phyloP scores from a whole-genome alignment of 2,888 invertebrate genomes.

The Meganola albula region DNA sequence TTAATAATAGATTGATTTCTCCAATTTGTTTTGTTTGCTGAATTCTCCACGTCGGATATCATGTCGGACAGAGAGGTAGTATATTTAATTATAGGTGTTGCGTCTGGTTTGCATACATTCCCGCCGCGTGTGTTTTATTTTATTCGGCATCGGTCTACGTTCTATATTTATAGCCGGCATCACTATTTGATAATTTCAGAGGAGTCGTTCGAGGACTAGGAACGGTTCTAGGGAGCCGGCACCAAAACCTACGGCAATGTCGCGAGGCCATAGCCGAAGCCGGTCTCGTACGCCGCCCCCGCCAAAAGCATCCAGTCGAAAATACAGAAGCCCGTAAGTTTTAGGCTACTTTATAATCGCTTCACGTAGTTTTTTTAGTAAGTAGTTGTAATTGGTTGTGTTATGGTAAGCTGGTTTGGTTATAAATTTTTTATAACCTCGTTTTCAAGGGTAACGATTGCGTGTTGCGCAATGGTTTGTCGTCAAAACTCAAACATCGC shows the following conservation, averaged over 20 bases:
- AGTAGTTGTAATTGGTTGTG: neutral
- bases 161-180: constrained; percentile 34
- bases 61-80: constrained; percentile 76
- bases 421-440: constrained; percentile 51
- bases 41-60: constrained; percentile 38
- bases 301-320: constrained; percentile 66
- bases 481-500: constrained; percentile 28
- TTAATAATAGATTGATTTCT: constrained; percentile 55
- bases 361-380: constrained; percentile 11
- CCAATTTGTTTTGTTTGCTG: constrained; percentile 42
- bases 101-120: constrained; percentile 33
- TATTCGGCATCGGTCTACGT: constrained; percentile 31
- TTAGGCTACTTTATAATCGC: constrained; percentile 11
- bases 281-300: constrained; percentile 74
- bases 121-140: constrained; percentile 61
- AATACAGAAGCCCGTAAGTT: constrained; percentile 73
- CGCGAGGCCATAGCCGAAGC: constrained; percentile 70
- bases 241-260: constrained; percentile 60
- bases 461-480: constrained; percentile 50
- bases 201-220: constrained; percentile 71
- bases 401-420: constrained; percentile 10
- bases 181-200: constrained; percentile 55
- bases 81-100: constrained; percentile 47
- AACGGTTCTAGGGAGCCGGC: constrained; percentile 71
- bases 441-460: constrained; percentile 48